Base-by-base conservation (phyloP, 2,888 invertebrate species). In the Campoplex nolae region DNA sequence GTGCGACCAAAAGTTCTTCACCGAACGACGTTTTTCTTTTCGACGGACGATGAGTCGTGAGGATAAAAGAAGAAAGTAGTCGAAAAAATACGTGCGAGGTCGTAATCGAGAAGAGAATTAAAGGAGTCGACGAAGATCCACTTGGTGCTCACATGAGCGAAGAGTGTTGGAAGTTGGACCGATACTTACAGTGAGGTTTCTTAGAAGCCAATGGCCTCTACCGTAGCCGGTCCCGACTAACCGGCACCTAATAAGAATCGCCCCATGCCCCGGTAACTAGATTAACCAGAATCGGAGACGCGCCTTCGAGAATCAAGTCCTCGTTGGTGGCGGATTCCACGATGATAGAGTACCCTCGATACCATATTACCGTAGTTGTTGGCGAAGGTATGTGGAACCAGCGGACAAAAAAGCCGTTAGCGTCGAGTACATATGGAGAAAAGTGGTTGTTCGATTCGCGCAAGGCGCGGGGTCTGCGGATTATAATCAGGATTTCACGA, bases 241-340 rank as follows among this genome's bases (percentile, higher is more conserved):
- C 85, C 86, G 85, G 76, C 87, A 88, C 84, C 86, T 87, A 87
- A 87, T 85, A 87, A 88, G 85, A 87, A 88, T 87, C 58, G 74
- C 83, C 67, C 71, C 58, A 18, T 71, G 58, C 81, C 58, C 48
- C 67, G 74, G 85, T 86, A 88, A 88, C 88, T 88, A 87, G 88
- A 87, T 87, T 87, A 87, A 88, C 87, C 85, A 88, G 85, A 87
- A 85, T 85, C 80, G 83, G 83, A 87, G 85, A 87, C 80, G 80
- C 77, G 58, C 70, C 78, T 80, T 73, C 45, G 51, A 84, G 82
- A 76, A 67, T 45, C 75, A 42, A 75, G 51, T 68, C 54, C n/a
- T 28, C 76, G 56, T 54, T 38, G 23, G 23, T 6, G 13, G 35
- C 73, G 62, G 62, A 75, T 81, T 79, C 80, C 67, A 68, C 56